These are phyloP conservation scores for Actenoides lindsayi DNA, from an alignment of 2,113 vertebrate genomes.

Conservation along the genomic window DNA sequence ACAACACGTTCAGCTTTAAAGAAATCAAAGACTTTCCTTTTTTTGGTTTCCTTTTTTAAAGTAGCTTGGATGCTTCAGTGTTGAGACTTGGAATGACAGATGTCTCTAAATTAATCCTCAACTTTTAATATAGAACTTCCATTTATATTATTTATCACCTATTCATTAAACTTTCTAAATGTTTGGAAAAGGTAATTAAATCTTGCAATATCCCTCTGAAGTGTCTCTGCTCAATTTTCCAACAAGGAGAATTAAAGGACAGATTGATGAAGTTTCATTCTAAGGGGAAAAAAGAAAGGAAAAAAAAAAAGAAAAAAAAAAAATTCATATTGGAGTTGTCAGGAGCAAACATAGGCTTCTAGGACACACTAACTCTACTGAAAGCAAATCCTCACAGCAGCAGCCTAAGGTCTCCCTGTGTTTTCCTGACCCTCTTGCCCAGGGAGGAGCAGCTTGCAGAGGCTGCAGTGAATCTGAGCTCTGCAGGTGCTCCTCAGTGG, in stretches of 20 bases:
- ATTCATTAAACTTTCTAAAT: neutral
- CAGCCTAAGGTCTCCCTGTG: rapidly evolving
- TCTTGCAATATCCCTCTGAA: neutral
- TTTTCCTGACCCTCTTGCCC: neutral
- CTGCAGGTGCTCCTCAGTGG: rapidly evolving
- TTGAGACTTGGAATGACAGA: neutral
- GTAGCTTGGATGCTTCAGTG: neutral
- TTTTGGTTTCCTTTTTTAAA: neutral
- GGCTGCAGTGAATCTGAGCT: neutral
- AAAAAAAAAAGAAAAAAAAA: neutral
- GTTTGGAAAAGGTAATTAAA: neutral
- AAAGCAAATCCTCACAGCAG: neutral
- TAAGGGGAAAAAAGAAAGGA: neutral
- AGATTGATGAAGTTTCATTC: neutral
- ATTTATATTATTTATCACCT: neutral
- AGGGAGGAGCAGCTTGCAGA: neutral
- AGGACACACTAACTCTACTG: neutral
- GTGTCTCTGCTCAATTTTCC: neutral
- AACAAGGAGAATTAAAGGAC: neutral
- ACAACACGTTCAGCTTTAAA: neutral
- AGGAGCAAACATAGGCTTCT: neutral
- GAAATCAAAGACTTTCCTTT: neutral
- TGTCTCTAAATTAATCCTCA: neutral
- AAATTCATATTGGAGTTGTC: neutral
- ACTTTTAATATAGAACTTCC: neutral